A percentile compares a stretch with the other conserved stretches of the same genome.
Conservation (phyloP, 2,797 vertebrate genomes). For the Threskiornis aethiopicus region DNA sequence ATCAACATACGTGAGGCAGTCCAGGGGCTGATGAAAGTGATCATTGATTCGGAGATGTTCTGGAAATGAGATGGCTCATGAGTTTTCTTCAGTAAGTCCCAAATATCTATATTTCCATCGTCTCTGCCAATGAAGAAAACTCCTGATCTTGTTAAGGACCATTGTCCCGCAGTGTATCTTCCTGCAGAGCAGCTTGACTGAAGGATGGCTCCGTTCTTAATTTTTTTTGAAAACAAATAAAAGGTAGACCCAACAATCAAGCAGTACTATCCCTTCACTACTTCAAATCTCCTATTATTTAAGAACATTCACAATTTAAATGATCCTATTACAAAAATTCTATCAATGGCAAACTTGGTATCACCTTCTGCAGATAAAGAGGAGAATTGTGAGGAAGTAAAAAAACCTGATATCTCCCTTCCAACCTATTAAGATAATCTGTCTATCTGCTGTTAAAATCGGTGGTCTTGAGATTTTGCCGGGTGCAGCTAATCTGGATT, state of each 20-base stretch:
- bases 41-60: constrained; percentile 74
- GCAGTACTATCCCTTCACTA: background rate
- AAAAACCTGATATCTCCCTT: background rate
- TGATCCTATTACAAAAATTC: background rate
- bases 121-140: constrained; percentile 90
- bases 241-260: background rate
- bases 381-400: background rate
- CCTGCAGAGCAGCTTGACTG: constrained; percentile 75
- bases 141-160: constrained; percentile 88
- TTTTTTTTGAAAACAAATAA: background rate
- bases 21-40: constrained; percentile 85
- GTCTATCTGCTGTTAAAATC: background rate
- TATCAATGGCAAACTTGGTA: background rate
- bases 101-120: constrained; percentile 87
- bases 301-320: background rate
- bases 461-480: background rate
- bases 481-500: background rate
- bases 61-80: constrained; percentile 79
- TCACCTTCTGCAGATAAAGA: background rate
- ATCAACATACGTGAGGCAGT: constrained; percentile 78
- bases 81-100: constrained; percentile 90
- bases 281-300: background rate
- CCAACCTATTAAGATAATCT: background rate
- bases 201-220: constrained; percentile 82
- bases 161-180: constrained; percentile 81